Percentiles rank a stretch among this genome's conserved stretches.
phyloP scores from a whole-genome alignment of 1,140 invertebrate genomes.

The Phymorhynchus buccinoides region DNA sequence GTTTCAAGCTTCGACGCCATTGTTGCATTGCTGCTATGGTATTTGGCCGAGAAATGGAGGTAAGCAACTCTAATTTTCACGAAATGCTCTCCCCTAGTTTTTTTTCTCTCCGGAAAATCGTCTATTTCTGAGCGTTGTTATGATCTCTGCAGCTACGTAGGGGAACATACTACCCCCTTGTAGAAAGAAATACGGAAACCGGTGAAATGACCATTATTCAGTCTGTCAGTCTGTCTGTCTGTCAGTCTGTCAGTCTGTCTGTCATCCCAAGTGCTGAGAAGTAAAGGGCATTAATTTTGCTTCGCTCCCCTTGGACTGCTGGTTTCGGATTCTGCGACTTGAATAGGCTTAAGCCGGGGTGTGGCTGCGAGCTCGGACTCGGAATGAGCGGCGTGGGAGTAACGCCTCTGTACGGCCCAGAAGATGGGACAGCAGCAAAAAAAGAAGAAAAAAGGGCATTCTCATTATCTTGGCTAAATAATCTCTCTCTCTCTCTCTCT shows the following conservation, averaged over 20 bases:
- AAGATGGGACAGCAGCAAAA: no score
- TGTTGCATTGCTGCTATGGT: no score
- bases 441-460: background rate
- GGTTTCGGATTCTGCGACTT: no score
- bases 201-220: background rate
- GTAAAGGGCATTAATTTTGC: background rate
- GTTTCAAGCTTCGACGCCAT: no score
- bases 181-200: no score
- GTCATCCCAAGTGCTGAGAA: background rate
- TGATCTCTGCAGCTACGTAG: no score
- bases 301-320: background rate
- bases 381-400: no score
- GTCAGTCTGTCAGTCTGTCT: background rate
- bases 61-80: background rate
- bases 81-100: background rate
- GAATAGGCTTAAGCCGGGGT: no score
- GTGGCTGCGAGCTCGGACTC: no score
- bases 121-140: background rate
- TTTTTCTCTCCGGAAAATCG: background rate
- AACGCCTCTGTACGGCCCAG: no score
- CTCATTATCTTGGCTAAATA: background rate
- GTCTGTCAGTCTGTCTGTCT: background rate
- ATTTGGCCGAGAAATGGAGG: no score
- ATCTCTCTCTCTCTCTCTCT: constrained; percentile 12
- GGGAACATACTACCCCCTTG: no score